Evolutionary conservation across 2,888 invertebrate genomes (phyloP).

Genomic region (Autographa gamma): DNA sequence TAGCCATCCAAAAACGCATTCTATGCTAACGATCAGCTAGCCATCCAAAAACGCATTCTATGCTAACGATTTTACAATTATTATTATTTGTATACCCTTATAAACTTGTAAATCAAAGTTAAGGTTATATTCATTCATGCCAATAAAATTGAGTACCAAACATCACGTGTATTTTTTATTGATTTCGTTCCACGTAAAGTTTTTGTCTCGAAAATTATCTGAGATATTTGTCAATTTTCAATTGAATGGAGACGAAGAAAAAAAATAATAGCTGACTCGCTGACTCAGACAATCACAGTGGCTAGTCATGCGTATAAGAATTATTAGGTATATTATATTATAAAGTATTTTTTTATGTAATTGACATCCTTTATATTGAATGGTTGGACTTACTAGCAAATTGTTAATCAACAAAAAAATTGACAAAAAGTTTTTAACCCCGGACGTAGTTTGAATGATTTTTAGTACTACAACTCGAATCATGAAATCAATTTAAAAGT

Average conservation of each 20-base stretch:
- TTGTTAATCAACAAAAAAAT: conserved; percentile 14
- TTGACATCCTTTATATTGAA: conserved; percentile 44
- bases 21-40: too few relatives aligned
- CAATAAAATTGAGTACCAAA: background rate
- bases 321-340: conserved; percentile 29
- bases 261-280: conserved; percentile 20
- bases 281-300: conserved; percentile 32
- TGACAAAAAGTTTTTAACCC: conserved; percentile 24
- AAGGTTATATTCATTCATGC: background rate
- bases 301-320: conserved; percentile 43
- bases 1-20: too few relatives aligned
- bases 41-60: too few relatives aligned
- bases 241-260: conserved; percentile 20
- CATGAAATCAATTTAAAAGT: background rate
- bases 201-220: background rate
- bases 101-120: background rate
- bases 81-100: too few relatives aligned
- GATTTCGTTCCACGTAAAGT: background rate
- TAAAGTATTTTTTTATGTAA: conserved; percentile 33
- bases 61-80: too few relatives aligned
- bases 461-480: background rate
- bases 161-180: conserved; percentile 5
- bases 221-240: conserved; percentile 9
- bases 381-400: background rate
- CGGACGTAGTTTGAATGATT: conserved; percentile 32